These are phyloP conservation scores for Sciurus carolinensis DNA, from an alignment of 2,797 vertebrate species.

Conservation along the genomic window DNA sequence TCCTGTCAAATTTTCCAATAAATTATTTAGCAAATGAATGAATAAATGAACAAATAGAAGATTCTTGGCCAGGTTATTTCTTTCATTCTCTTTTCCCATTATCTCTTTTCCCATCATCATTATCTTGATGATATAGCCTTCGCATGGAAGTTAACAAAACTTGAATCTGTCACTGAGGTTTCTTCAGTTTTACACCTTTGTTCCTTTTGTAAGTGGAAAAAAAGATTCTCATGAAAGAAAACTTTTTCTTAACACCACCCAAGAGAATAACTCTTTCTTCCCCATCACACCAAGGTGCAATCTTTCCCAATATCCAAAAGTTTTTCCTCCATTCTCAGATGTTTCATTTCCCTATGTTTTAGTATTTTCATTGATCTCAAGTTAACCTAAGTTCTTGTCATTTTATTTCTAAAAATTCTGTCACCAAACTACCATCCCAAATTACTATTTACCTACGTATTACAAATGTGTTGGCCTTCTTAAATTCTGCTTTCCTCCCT, in stretches of 20 bases:
- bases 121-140: fast-evolving
- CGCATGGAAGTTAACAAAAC: neutral
- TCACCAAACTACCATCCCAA: neutral
- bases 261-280: neutral
- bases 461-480: neutral
- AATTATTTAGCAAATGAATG: neutral
- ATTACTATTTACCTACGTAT: neutral
- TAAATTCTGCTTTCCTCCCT: neutral
- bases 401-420: constrained; percentile 26
- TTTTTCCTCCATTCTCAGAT: neutral
- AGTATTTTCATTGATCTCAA: neutral
- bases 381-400: neutral
- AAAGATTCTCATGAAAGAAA: neutral
- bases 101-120: neutral
- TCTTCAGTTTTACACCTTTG: neutral
- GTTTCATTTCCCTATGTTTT: neutral
- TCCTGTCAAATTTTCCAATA: neutral
- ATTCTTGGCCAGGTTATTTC: neutral
- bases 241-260: neutral
- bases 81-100: neutral
- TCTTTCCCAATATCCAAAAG: neutral
- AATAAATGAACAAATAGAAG: neutral
- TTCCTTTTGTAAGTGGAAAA: neutral
- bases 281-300: neutral
- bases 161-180: neutral